Evolutionary conservation across 1,140 invertebrate genomes (phyloP), one percentile per base, ranked within the genome.

Genomic region (Steinernema khuongi): DNA sequence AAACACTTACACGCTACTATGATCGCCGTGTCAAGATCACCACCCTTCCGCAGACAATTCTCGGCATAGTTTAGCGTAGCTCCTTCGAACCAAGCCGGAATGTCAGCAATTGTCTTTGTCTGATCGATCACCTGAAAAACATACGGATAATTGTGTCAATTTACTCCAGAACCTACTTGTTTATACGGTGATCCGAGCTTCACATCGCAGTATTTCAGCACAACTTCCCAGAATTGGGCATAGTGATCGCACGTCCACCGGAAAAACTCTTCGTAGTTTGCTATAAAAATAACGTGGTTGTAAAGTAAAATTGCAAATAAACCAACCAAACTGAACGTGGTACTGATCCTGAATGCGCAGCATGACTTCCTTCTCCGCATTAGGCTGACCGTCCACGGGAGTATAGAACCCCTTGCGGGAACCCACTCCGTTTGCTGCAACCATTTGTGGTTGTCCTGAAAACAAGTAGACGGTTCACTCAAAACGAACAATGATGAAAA

Each of bases 1-100:
- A 30, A 60, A 33, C 66, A 72, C 79, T 74, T 79, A 88, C 88
- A 81, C 77, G 86, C 83, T 22, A 85, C 79, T 80, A 87, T 88
- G 67, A 88, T 82, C 11, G 88, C 88, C 2, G 86, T 67, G 67
- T 87, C 82, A 79, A 86, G 83, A 70, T 85, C 79, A 70, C 80
- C 77, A 32, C 75, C 81, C n/a, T 76, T 68, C 26, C 29, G 36
- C 4, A 88, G 81, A 41, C 87, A 75, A 77, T 88, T 88, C 79
- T 88, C 88, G n/a, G 88, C 86, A 83, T 87, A 88, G 79, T 88
- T 88, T 14, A 88, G 75, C 22, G 75, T 79, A 44, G 82, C 80
- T 0, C 86, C 87, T 31, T 78, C 67, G 79, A 88, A 88, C 88
- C 88, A 88, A 77, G 85, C 81, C 17, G 88, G 87, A 71, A 87